Evolutionary conservation across 1,140 invertebrate species (phyloP), one percentile per base, ranked within the genome.

Genomic region (Atta texana): DNA sequence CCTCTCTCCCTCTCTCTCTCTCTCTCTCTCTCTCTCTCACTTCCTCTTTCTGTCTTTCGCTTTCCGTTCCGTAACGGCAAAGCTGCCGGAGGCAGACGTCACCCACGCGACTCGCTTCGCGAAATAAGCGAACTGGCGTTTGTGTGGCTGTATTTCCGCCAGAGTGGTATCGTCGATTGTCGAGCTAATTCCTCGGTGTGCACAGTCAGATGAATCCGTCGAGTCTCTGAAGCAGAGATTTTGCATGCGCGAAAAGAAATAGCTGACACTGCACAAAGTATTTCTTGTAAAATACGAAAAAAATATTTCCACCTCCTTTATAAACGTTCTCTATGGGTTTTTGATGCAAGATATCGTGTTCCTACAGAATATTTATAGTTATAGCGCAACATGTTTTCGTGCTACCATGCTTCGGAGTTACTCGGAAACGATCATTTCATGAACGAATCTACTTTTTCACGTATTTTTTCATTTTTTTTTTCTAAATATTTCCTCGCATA

Each of bases 101-200:
- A 75, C 69, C 80, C 80, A 84, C 80, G 80, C 80, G 68, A 63
- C 68, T 74, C 80, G 80, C 57, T 44, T 84, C 80, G 69, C 80
- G 80, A 84, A 84, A 75, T 84, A 84, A 61, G 55, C 80, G 69
- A 39, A 75, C 80, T 84, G 34, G 80, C 80, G 69, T 57, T 74
- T 51, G 80, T 84, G 80, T 55, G 80, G 68, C 80, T 82, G 53
- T 57, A 69, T 84, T 84, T 61, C 80, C 80, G 69, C 80, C 55
- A 3, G 69, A 75, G n/a, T 75, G 80, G 69, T 75, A 84, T 63
- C 80, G 80, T 75, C 69, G 80, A 84, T 84, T 69, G 80, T 57
- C 66, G 24, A 75, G 69, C 69, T 84, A 84, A 84, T 84, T 84
- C 80, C 80, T 84, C 28, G 69, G 28, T 61, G 39, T 61, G 24